Percentiles rank a stretch among this genome's conserved stretches.
Evolutionary conservation across 2,797 vertebrate genomes (phyloP).

Genomic region (Enteromius fasciolatus): DNA sequence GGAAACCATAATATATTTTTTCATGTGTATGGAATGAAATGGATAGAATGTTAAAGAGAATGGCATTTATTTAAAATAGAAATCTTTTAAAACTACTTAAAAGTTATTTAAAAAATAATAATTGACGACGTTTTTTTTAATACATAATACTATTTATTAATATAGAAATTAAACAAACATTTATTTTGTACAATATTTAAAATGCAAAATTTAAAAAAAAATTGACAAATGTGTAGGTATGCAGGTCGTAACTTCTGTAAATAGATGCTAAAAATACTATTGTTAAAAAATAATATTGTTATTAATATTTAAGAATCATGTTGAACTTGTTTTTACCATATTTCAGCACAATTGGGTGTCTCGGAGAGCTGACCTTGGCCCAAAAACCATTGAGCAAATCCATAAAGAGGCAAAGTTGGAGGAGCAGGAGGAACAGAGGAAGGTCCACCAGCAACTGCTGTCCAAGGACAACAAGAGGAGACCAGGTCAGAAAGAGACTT

Average conservation of each 20-base stretch:
- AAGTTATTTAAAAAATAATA: background rate
- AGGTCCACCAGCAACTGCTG: constrained; percentile 89
- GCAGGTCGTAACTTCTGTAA: background rate
- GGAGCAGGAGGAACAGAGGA: constrained; percentile 87
- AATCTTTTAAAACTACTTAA: background rate
- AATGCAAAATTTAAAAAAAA: background rate
- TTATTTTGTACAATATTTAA: background rate
- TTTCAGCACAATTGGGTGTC: constrained; percentile 87
- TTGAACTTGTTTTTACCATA: background rate
- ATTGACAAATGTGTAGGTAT: background rate
- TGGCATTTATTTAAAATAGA: background rate
- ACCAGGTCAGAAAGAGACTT: constrained; percentile 78
- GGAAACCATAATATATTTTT: background rate
- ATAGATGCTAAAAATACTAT: background rate
- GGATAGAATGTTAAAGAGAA: background rate
- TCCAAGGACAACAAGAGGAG: constrained; percentile 94
- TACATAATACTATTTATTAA: background rate
- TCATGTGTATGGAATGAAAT: background rate
- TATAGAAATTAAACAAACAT: background rate
- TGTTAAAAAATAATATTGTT: background rate
- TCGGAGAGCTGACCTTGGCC: constrained; percentile 85
- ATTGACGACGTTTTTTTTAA: background rate
- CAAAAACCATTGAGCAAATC: constrained; percentile 89
- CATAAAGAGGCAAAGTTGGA: constrained; percentile 90
- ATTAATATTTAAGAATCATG: background rate